Percentiles rank a stretch among this genome's conserved stretches.
Evolutionary conservation across 1,140 invertebrate species (phyloP).

Genomic region (Melitaea cinxia): DNA sequence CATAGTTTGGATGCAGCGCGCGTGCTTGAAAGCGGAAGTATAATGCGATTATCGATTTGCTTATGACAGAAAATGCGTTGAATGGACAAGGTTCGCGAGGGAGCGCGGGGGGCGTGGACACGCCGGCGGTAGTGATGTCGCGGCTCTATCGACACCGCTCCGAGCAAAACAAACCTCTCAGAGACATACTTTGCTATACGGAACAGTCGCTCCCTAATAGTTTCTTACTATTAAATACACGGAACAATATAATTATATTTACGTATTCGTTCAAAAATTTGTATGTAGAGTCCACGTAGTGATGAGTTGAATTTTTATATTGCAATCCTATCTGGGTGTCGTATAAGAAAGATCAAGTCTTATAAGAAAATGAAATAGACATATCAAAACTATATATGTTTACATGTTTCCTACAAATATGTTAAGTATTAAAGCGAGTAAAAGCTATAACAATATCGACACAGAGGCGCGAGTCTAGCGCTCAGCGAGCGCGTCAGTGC

Average conservation of each 20-base stretch:
- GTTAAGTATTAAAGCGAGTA: background rate
- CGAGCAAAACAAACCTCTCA: background rate
- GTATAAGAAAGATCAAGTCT: background rate
- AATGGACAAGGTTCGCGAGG: conserved; percentile 65
- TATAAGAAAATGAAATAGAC: too few relatives aligned
- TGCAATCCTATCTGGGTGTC: too few relatives aligned
- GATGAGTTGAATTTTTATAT: too few relatives aligned
- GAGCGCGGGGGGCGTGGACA: conserved; percentile 29
- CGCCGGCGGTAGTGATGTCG: conserved; percentile 36
- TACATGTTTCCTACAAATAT: background rate
- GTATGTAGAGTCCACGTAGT: background rate
- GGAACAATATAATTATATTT: background rate
- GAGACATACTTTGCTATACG: background rate
- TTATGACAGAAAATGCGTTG: conserved; percentile 80
- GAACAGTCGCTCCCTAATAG: background rate
- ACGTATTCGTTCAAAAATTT: background rate
- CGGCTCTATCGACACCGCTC: background rate
- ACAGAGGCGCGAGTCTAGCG: conserved; percentile 15
- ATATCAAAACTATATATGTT: background rate
- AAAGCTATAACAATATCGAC: conserved; percentile 20
- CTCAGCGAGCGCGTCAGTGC: conserved; percentile 52
- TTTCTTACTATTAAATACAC: background rate
- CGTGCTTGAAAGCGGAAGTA: conserved; percentile 74
- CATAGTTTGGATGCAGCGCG: conserved; percentile 68
- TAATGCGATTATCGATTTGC: conserved; percentile 80